phyloP scores from a whole-genome alignment of 2,888 invertebrate genomes.

The Pimpla rufipes region DNA sequence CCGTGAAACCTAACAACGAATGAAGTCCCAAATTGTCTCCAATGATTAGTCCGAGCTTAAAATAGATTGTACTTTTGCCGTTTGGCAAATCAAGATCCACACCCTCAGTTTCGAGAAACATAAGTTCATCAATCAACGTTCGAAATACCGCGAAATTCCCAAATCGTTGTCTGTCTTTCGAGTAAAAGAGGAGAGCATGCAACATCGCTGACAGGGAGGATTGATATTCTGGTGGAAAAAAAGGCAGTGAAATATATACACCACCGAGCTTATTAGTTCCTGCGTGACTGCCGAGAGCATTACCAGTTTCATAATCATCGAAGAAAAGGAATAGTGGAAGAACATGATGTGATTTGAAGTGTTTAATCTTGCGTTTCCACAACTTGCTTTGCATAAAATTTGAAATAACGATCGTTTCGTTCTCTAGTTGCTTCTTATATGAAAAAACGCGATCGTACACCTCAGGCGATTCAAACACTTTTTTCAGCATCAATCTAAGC shows the following conservation, averaged over 20 bases:
- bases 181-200: constrained; percentile 56
- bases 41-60: constrained; percentile 58
- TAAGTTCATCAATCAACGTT: constrained; percentile 62
- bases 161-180: constrained; percentile 54
- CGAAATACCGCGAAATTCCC: constrained; percentile 51
- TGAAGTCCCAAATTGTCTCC: constrained; percentile 67
- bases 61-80: constrained; percentile 46
- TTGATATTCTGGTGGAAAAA: constrained; percentile 59
- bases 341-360: constrained; percentile 12
- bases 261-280: constrained; percentile 61
- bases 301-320: constrained; percentile 66
- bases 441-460: too few species aligned
- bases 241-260: constrained; percentile 54
- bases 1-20: constrained; percentile 64
- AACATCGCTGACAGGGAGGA: constrained; percentile 58
- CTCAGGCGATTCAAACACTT: too few species aligned
- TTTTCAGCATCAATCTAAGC: too few species aligned
- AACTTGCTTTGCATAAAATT: constrained; percentile 20
- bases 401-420: constrained; percentile 4
- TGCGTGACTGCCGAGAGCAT: constrained; percentile 63
- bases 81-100: constrained; percentile 46
- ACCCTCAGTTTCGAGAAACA: constrained; percentile 53
- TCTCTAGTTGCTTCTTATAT: too few species aligned
- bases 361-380: background rate
- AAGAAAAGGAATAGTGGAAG: constrained; percentile 61